phyloP scores from a whole-genome alignment of 2,888 invertebrate species.

The Margaritifera margaritifera region DNA sequence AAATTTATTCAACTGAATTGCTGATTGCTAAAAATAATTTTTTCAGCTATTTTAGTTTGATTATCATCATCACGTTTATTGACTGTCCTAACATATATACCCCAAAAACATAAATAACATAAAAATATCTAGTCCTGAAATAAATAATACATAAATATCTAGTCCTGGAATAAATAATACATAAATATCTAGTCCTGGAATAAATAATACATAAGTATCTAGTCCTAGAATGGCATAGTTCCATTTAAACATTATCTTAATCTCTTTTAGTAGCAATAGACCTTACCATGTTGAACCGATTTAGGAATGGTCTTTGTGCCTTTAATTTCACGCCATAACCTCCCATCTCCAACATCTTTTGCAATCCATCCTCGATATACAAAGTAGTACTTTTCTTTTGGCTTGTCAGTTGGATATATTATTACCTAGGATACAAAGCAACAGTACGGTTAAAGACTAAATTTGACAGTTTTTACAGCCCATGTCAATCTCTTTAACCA shows the following conservation, averaged over 20 bases:
- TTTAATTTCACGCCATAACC: conserved; percentile 57
- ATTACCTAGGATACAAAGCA: conserved; percentile 23
- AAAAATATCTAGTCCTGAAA: too few relatives aligned
- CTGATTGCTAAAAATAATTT: too few relatives aligned
- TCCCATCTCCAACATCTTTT: conserved; percentile 60
- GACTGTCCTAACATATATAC: too few relatives aligned
- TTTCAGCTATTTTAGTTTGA: too few relatives aligned
- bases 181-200: not conserved
- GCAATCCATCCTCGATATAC: conserved; percentile 62
- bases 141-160: too few relatives aligned
- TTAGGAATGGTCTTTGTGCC: conserved; percentile 55
- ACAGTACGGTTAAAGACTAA: too few relatives aligned
- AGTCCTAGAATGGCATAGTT: not conserved
- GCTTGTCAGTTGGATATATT: conserved; percentile 27
- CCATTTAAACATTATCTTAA: not conserved
- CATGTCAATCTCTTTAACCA: too few relatives aligned
- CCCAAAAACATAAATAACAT: not conserved
- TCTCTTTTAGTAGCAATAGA: not conserved
- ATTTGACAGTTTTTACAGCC: too few relatives aligned
- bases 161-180: too few relatives aligned
- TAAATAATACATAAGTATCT: not conserved
- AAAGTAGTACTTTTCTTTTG: conserved; percentile 50
- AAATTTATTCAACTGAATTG: too few relatives aligned
- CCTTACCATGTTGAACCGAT: conserved; percentile 48
- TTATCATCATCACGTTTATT: too few relatives aligned